A percentile compares a stretch with the other conserved stretches of the same genome.
Evolutionary conservation across 2,113 vertebrate species (phyloP).

Genomic region (Anarrhichthys ocellatus): DNA sequence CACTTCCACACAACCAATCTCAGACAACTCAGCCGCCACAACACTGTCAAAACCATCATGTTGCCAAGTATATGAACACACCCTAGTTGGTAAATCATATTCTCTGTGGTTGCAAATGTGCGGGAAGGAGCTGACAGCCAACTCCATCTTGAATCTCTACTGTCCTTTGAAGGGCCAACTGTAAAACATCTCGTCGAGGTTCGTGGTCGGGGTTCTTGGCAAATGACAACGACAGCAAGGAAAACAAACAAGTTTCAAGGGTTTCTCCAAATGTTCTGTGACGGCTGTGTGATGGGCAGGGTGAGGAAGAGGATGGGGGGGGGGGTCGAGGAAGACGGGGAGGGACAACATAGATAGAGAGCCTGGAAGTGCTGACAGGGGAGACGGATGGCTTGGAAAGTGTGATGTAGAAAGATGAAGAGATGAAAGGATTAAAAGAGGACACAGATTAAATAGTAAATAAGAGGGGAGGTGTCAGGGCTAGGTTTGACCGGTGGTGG

Average conservation of each 20-base stretch:
- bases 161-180: constrained; percentile 37
- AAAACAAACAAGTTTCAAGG: constrained; percentile 25
- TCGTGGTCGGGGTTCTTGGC: constrained; percentile 38
- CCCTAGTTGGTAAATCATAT: constrained; percentile 51
- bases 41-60: constrained; percentile 42
- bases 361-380: constrained; percentile 30
- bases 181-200: constrained; percentile 47
- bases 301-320: constrained; percentile 6
- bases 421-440: constrained; percentile 15
- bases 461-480: constrained; percentile 13
- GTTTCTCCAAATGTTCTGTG: constrained; percentile 49
- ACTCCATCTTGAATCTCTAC: constrained; percentile 29
- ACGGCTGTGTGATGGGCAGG: constrained; percentile 19
- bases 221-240: constrained; percentile 39
- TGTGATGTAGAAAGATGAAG: constrained; percentile 30
- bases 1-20: constrained; percentile 32
- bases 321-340: constrained; percentile 4
- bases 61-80: constrained; percentile 35
- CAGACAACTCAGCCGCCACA: constrained; percentile 52
- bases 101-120: constrained; percentile 49
- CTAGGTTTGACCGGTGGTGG: neutral
- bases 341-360: constrained; percentile 25
- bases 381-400: constrained; percentile 13
- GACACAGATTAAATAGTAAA: constrained; percentile 49
- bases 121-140: constrained; percentile 45